Conservation (phyloP, 2,888 invertebrate genomes). For the Nycteola revayana region DNA sequence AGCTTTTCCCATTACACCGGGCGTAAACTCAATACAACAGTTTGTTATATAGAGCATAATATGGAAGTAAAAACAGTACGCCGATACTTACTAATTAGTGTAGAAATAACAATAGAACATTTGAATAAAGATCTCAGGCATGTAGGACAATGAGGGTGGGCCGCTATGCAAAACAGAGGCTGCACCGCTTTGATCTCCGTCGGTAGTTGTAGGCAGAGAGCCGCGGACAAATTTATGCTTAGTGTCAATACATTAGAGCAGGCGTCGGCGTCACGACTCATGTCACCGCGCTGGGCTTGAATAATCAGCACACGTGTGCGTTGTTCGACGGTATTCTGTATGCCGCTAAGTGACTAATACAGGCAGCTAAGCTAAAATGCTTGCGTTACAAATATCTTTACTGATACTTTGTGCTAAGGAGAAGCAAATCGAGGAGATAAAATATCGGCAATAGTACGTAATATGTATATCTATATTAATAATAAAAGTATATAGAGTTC, state of each 20-base stretch:
- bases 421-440: no score
- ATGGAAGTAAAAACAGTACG: no score
- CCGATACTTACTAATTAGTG: background rate
- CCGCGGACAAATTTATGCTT: conserved; percentile 61
- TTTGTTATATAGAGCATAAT: no score
- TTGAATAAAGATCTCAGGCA: conserved; percentile 42
- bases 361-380: no score
- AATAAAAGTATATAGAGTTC: no score
- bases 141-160: conserved; percentile 46
- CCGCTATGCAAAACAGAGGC: conserved; percentile 48
- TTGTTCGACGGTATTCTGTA: conserved; percentile 1
- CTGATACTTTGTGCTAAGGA: no score
- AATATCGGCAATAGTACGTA: no score
- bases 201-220: conserved; percentile 23
- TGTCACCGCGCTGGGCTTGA: conserved; percentile 55
- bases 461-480: no score
- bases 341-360: no score
- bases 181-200: conserved; percentile 43
- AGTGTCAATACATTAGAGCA: conserved; percentile 64
- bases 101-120: conserved; percentile 33
- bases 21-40: no score
- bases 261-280: conserved; percentile 48
- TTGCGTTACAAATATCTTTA: no score
- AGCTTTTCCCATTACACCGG: no score
- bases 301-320: conserved; percentile 42